Evolutionary conservation across 2,888 invertebrate species (phyloP), one percentile per base, ranked within the genome.

Genomic region (Pocota personata): DNA sequence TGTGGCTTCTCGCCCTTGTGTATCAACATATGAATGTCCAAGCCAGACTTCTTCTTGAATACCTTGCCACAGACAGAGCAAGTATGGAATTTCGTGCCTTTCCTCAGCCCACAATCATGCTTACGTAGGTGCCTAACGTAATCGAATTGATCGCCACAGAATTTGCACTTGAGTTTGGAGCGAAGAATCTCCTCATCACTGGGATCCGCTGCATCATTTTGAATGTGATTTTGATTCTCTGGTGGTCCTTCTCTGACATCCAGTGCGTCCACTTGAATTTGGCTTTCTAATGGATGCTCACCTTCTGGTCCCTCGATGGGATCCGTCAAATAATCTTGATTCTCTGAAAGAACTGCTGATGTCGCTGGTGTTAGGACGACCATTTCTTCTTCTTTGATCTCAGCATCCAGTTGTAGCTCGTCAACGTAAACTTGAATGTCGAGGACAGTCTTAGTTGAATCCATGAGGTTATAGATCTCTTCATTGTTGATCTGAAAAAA

Each of bases 1-100:
- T 78, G 78, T 8, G 88, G 88, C 19, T 87, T 87, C 19, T 75
- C 69, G 5, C 87, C 87, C 1, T 60, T 67, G 69, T 88, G 88
- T 1, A 83, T 35, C 21, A 87, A n/a, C 19, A 69, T 50, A 40
- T 88, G 88, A 19, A 72, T 78, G 6, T 87, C 76, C 0, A 84
- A 19, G 1, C 86, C 86, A 0, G 84, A 82, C 24, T 87, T 88
- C 32, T 79, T 77, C 27, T 87, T 87, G n/a, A 88, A 88, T 2
- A 64, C 37, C 37, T 87, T 87, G 0, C 79, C 57, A 32, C 88
- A 88, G 0, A 66, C 48, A 0, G 73, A 8, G 52, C 88, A 88
- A 40, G 75, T 16, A 35, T 80, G 77, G 1, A 43, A 52, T 46
- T 79, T 71, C 32, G 75, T 76, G 2, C 43, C 40, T 7, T 58